Conservation (phyloP, 2,113 vertebrate genomes). For the Cathartes aura region DNA sequence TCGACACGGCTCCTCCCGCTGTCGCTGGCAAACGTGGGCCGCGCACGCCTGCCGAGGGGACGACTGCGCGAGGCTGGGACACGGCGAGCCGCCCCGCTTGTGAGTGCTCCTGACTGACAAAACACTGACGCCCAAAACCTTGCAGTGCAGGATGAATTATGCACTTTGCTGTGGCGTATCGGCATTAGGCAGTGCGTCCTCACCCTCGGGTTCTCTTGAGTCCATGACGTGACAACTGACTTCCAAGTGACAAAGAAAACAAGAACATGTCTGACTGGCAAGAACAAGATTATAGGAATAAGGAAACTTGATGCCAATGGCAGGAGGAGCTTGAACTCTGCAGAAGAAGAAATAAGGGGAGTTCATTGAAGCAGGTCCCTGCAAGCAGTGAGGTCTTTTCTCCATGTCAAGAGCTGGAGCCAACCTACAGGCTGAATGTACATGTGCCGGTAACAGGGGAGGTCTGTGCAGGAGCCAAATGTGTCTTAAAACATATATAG, state of each 20-base stretch:
- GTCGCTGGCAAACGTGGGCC: rapidly evolving
- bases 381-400: not conserved
- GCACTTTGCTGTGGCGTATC: rapidly evolving
- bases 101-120: not conserved
- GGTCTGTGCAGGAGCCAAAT: not conserved
- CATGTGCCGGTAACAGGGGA: not conserved
- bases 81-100: no score
- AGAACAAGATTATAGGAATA: not conserved
- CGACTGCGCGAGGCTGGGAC: rapidly evolving
- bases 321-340: not conserved
- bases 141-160: rapidly evolving
- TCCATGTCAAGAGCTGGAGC: not conserved
- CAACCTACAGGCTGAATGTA: not conserved
- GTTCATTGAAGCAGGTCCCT: not conserved
- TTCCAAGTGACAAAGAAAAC: not conserved
- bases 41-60: not conserved
- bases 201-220: not conserved
- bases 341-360: not conserved
- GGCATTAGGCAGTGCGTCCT: not conserved
- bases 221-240: not conserved
- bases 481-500: not conserved
- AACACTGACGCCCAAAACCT: not conserved
- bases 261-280: not conserved
- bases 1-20: rapidly evolving
- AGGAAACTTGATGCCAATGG: not conserved